phyloP scores from a whole-genome alignment of 1,140 invertebrate genomes.

The Halictus rubicundus region DNA sequence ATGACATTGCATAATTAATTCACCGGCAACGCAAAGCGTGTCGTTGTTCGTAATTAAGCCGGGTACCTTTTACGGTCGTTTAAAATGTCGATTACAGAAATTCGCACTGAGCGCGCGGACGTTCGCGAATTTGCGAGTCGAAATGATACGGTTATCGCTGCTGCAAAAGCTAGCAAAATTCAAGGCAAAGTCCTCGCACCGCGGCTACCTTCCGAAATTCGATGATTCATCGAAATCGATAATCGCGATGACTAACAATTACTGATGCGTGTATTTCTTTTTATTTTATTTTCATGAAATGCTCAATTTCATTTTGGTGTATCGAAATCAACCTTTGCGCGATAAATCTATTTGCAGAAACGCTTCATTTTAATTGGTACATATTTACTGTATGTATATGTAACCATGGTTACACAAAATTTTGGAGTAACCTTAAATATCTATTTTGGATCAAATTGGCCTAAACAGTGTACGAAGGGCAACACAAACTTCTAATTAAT shows the following conservation, averaged over 20 bases:
- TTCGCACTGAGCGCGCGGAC: not conserved
- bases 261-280: not conserved
- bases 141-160: constrained; percentile 29
- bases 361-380: too few species aligned
- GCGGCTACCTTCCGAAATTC: not conserved
- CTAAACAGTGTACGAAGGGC: too few species aligned
- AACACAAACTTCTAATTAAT: too few species aligned
- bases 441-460: too few species aligned
- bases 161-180: constrained; percentile 18
- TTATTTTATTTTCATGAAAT: not conserved
- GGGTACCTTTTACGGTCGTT: constrained; percentile 16
- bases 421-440: too few species aligned
- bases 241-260: not conserved
- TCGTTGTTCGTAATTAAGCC: constrained; percentile 32
- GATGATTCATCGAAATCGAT: not conserved
- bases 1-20: constrained; percentile 31
- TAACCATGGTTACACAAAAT: too few species aligned
- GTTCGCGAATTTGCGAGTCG: not conserved
- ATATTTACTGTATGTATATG: too few species aligned
- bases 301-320: too few species aligned
- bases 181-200: not conserved
- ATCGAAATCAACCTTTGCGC: too few species aligned
- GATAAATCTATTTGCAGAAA: too few species aligned
- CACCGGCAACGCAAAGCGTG: constrained; percentile 18
- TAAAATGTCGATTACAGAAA: constrained; percentile 28